These are phyloP conservation scores for Paraplagusia blochii DNA, from an alignment of 2,113 vertebrate genomes.

Conservation along the genomic window DNA sequence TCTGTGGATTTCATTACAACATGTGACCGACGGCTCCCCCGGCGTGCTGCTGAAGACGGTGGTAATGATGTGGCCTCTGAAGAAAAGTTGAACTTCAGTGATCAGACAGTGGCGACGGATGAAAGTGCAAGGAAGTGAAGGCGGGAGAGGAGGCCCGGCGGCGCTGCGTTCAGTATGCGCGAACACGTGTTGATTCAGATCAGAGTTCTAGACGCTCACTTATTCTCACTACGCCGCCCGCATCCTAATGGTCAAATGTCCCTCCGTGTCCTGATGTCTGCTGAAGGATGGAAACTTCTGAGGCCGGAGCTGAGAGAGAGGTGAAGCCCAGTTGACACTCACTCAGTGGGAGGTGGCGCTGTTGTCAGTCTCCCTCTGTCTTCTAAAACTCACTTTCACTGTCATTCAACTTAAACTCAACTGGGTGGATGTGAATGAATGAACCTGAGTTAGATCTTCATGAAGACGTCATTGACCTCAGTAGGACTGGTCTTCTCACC, in stretches of 20 bases:
- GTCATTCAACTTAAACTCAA: no score
- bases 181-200: conserved; percentile 44
- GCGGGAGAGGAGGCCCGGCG: conserved; percentile 8
- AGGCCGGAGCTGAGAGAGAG: not conserved
- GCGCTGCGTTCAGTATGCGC: conserved; percentile 41
- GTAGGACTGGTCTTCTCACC: no score
- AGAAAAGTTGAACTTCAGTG: conserved; percentile 16
- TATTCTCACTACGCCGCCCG: conserved; percentile 27
- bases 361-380: not conserved
- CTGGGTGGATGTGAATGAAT: no score
- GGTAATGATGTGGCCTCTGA: conserved; percentile 8
- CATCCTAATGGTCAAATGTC: conserved; percentile 24
- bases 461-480: no score
- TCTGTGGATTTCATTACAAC: no score
- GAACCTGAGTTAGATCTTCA: no score
- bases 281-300: conserved; percentile 16
- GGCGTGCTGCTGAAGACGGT: conserved; percentile 2
- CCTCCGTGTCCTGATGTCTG: conserved; percentile 2
- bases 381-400: no score
- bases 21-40: not conserved
- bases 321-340: not conserved
- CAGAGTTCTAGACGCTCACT: conserved; percentile 47
- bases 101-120: conserved; percentile 14
- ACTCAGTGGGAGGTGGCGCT: not conserved
- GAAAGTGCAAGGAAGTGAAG: conserved; percentile 23